A percentile compares a stretch with the other conserved stretches of the same genome.
Conservation (phyloP, 2,888 invertebrate species). For the Cheilosia impressa region DNA sequence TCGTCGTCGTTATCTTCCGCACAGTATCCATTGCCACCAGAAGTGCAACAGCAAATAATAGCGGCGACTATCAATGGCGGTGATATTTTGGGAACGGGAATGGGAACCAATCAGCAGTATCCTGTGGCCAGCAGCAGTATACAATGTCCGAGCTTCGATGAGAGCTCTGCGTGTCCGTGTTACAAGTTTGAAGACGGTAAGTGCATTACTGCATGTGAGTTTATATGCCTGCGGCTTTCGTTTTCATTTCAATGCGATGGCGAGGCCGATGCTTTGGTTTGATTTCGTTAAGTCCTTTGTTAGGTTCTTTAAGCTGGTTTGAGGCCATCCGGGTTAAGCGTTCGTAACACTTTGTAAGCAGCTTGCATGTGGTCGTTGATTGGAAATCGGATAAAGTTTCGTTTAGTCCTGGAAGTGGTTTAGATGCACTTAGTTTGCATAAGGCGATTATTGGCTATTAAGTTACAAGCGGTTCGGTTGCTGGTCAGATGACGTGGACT, state of each 20-base stretch:
- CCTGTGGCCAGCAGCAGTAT: constrained; percentile 77
- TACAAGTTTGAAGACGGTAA: constrained; percentile 95
- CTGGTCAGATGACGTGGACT: background rate
- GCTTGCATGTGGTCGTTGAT: background rate
- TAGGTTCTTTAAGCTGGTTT: background rate
- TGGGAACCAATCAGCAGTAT: constrained; percentile 65
- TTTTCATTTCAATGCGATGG: background rate
- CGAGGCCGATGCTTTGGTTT: constrained; percentile 3
- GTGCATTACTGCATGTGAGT: constrained; percentile 75
- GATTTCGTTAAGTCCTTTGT: constrained; percentile 16
- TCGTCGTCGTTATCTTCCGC: constrained; percentile 60
- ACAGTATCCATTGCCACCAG: constrained; percentile 67
- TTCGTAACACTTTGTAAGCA: background rate
- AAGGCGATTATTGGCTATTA: background rate
- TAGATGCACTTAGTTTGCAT: background rate
- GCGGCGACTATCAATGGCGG: constrained; percentile 79
- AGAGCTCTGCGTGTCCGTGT: constrained; percentile 93
- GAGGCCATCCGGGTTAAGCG: background rate
- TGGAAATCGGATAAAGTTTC: background rate
- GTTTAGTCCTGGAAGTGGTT: background rate
- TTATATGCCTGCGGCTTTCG: constrained; percentile 4
- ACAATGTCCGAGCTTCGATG: constrained; percentile 89
- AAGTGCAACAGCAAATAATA: constrained; percentile 76
- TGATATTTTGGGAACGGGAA: constrained; percentile 48
- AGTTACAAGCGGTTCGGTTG: background rate